Evolutionary conservation across 2,888 invertebrate species (phyloP), one percentile per base, ranked within the genome.

Genomic region (Pachycephus smyrnensis): DNA sequence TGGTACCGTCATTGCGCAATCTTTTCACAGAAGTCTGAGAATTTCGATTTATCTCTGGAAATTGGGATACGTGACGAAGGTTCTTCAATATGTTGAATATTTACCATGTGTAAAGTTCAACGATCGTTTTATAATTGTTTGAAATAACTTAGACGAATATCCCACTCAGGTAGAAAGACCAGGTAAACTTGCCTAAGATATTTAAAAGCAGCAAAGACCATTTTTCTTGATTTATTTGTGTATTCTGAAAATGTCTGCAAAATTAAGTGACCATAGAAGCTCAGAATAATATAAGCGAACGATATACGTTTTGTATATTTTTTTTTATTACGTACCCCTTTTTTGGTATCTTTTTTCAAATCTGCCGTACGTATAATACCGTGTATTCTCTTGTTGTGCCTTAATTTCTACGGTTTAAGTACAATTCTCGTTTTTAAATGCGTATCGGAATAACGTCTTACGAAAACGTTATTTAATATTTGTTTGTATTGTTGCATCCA

Each of bases 351-450:
- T 23, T 55, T 55, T 40, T 55, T 55, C 55, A 30, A 71, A 30
- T 71, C 71, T 71, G 15, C 11, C 23, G 23, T 55, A 55, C 55
- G 71, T 71, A 71, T 71, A 32, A 71, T 33, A 33, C 33, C 71
- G 30, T 71, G 71, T 71, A 30, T 15, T 71, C 23, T 71, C 71
- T 32, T 33, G 71, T 30, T 71, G 71, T 33, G 55, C 55, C 55
- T 55, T 71, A 32, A 30, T 33, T 12, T 71, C 33, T 71, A 71
- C 30, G 9, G 30, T 71, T 71, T 30, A 71, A 71, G 30, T 71
- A 71, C 33, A 55, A 11, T 71, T 71, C 30, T 71, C 71, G 23
- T 71, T 71, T 71, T 71, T 71, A 71, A 71, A 32, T 71, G 4
- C 71, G 33, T 1, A 71, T 71, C 31, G 31, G 11, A 71, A 23